phyloP scores from a whole-genome alignment of 2,797 vertebrate species.

The Enteromius afrohamiltoni region DNA sequence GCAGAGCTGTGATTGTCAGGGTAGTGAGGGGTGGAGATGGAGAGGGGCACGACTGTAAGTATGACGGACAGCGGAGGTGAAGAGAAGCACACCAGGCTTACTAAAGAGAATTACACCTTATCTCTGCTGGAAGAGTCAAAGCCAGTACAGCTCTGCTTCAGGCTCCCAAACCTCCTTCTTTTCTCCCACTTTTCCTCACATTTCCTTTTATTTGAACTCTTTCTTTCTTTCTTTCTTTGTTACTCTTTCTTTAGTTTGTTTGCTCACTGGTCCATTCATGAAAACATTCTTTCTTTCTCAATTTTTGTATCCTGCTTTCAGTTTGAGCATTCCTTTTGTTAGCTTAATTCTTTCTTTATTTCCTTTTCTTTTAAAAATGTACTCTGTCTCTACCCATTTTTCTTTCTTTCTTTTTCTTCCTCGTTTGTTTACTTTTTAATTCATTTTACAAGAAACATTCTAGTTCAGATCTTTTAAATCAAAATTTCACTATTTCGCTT shows the following conservation, averaged over 20 bases:
- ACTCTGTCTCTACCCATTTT: background rate
- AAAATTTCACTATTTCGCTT: background rate
- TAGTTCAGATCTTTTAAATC: background rate
- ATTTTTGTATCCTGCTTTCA: background rate
- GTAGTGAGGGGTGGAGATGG: conserved; percentile 33
- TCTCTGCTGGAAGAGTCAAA: conserved; percentile 42
- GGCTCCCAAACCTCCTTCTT: background rate
- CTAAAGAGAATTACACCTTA: conserved; percentile 45
- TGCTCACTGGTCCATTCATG: background rate
- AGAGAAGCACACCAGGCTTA: conserved; percentile 32
- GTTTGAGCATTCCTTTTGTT: background rate
- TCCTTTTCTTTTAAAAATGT: background rate
- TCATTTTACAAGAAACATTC: background rate
- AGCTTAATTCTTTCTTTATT: background rate
- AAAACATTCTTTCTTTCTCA: background rate
- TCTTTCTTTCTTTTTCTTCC: conserved; percentile 10
- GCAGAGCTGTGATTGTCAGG: conserved; percentile 38
- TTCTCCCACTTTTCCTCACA: background rate
- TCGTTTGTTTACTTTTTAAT: background rate
- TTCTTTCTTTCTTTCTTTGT: background rate
- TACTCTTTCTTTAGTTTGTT: background rate
- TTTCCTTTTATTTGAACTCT: background rate
- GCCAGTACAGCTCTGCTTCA: conserved; percentile 13
- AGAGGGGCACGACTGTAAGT: conserved; percentile 29
- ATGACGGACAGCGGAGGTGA: conserved; percentile 45